Evolutionary conservation across 2,797 vertebrate species (phyloP).

Genomic region (Schizopygopsis pylzovi): DNA sequence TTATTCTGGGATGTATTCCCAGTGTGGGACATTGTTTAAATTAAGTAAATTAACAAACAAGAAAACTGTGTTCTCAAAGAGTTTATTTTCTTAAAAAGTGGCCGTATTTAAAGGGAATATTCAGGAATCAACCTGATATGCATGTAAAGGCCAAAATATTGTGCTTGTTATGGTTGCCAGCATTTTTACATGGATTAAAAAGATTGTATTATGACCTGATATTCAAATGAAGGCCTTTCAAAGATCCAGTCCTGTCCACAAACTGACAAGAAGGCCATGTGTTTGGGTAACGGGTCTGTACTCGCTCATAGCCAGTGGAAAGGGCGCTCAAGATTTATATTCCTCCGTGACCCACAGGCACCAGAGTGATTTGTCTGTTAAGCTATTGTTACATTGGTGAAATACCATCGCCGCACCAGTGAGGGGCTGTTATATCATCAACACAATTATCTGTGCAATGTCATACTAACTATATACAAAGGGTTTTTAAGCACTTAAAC

Average conservation of each 20-base stretch:
- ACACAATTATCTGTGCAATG: conserved; percentile 10
- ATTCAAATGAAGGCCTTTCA: conserved; percentile 9
- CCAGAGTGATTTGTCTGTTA: conserved; percentile 28
- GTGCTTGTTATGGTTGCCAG: background rate
- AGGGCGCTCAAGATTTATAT: conserved; percentile 1
- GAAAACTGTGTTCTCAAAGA: background rate
- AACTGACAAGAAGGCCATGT: background rate
- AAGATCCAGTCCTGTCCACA: background rate
- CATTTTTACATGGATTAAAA: background rate
- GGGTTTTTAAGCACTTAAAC: conserved; percentile 9
- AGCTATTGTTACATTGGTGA: conserved; percentile 25
- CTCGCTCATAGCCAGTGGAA: background rate
- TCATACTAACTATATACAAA: background rate
- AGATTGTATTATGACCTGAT: background rate
- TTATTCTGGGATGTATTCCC: background rate
- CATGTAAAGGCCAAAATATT: background rate
- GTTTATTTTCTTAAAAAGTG: background rate
- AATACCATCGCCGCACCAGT: background rate
- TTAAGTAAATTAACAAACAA: background rate
- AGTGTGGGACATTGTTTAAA: background rate
- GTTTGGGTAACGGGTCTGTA: conserved; percentile 24
- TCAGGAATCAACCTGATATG: background rate
- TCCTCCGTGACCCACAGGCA: conserved; percentile 23
- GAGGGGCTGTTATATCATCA: conserved; percentile 7
- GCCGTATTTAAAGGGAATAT: background rate